phyloP scores from a whole-genome alignment of 2,888 invertebrate species.

The Leptinotarsa peninsularis region DNA sequence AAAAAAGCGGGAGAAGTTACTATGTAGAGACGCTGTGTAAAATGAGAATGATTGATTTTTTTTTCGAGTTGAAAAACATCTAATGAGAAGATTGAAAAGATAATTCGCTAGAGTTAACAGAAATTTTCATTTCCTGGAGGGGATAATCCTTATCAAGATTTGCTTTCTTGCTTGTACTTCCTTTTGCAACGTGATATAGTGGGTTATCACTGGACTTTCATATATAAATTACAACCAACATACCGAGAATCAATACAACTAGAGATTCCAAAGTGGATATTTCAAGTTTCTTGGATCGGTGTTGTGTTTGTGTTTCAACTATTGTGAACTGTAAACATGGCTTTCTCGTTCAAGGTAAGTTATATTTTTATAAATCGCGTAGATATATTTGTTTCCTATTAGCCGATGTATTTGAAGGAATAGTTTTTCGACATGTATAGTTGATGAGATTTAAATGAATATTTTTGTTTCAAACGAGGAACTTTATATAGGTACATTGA shows the following conservation, averaged over 20 bases:
- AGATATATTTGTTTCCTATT: too few relatives aligned
- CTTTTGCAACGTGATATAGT: conserved; percentile 40
- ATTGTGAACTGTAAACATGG: conserved; percentile 19
- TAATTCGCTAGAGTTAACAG: not conserved
- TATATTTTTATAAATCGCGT: conserved; percentile 9
- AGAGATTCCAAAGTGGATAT: conserved; percentile 26
- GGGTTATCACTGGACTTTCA: conserved; percentile 42
- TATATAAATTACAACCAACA: conserved; percentile 39
- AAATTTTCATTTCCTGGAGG: conserved; percentile 4
- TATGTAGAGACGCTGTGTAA: too few relatives aligned
- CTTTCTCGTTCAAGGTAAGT: conserved; percentile 27
- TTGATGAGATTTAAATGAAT: too few relatives aligned
- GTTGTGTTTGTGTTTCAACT: conserved; percentile 4
- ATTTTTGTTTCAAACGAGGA: too few relatives aligned
- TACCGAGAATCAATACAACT: conserved; percentile 22
- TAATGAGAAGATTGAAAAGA: not conserved
- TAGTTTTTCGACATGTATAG: too few relatives aligned
- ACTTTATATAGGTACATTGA: too few relatives aligned
- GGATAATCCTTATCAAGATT: conserved; percentile 7
- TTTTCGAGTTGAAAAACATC: not conserved
- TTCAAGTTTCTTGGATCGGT: conserved; percentile 16
- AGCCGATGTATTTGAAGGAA: too few relatives aligned
- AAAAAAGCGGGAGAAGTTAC: too few relatives aligned
- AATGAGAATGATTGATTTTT: too few relatives aligned
- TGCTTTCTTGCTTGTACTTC: conserved; percentile 29